phyloP scores from a whole-genome alignment of 2,888 invertebrate species.

The Apamea sordens region DNA sequence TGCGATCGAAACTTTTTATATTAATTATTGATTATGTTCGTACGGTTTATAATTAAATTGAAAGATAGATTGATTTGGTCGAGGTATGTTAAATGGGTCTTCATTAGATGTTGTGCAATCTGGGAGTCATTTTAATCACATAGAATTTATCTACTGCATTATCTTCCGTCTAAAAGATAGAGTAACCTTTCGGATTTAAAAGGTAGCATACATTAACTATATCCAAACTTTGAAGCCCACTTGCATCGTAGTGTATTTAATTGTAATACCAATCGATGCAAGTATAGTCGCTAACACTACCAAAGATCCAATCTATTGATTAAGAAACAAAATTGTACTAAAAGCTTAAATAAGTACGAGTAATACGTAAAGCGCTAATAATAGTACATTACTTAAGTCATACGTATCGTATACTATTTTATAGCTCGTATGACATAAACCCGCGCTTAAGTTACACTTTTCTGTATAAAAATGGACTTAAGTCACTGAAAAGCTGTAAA shows the following conservation, averaged over 20 bases:
- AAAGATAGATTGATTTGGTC: constrained; percentile 37
- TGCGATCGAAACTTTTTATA: constrained; percentile 40
- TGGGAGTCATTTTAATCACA: neutral
- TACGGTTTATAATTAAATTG: constrained; percentile 54
- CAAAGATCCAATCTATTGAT: neutral
- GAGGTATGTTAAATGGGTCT: constrained; percentile 18
- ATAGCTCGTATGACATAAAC: too few relatives aligned
- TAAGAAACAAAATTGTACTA: too few relatives aligned
- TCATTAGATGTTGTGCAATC: constrained; percentile 16
- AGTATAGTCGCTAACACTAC: neutral
- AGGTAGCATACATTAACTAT: too few relatives aligned
- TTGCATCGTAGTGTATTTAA: neutral
- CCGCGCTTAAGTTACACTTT: too few relatives aligned
- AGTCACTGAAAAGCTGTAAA: too few relatives aligned
- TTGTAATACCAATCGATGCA: neutral
- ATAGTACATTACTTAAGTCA: too few relatives aligned
- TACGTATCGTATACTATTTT: too few relatives aligned
- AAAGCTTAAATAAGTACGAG: too few relatives aligned
- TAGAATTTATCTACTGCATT: neutral
- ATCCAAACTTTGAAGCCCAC: neutral
- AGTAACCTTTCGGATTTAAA: neutral
- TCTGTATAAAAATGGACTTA: too few relatives aligned
- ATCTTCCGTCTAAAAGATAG: neutral
- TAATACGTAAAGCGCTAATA: neutral
- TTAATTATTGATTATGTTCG: constrained; percentile 46